phyloP scores from a whole-genome alignment of 2,888 invertebrate genomes.

The Chloroclysta siterata region DNA sequence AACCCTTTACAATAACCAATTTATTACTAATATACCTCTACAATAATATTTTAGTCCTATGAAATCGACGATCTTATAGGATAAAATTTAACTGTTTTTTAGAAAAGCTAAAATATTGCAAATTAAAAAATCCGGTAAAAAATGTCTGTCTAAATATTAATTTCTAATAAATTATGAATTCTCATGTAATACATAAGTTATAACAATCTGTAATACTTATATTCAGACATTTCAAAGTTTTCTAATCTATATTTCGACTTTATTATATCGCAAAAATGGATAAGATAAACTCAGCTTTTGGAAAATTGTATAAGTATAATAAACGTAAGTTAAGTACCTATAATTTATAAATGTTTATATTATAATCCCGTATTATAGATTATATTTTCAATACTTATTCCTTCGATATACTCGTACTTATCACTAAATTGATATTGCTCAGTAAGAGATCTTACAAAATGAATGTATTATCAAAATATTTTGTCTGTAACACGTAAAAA shows the following conservation, averaged over 20 bases:
- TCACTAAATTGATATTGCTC: conserved; percentile 50
- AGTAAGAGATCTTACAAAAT: conserved; percentile 48
- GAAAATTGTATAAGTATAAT: conserved; percentile 8
- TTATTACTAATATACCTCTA: too few species aligned
- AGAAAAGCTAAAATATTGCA: too few species aligned
- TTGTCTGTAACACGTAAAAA: conserved; percentile 47
- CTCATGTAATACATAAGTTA: neutral
- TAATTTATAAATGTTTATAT: conserved; percentile 12
- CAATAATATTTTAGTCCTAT: too few species aligned
- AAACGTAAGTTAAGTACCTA: neutral
- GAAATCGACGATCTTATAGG: too few species aligned
- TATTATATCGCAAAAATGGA: neutral
- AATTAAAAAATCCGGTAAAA: too few species aligned
- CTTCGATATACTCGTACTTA: conserved; percentile 31
- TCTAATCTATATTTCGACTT: neutral
- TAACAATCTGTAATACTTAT: neutral
- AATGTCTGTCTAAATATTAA: too few species aligned
- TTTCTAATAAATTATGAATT: too few species aligned
- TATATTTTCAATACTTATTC: conserved; percentile 23
- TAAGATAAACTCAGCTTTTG: neutral
- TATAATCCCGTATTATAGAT: conserved; percentile 15
- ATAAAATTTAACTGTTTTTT: too few species aligned
- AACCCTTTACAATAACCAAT: conserved; percentile 2
- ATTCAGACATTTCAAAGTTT: neutral
- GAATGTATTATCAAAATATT: conserved; percentile 46